Conservation (phyloP, 2,113 vertebrate genomes). For the Myotis davidii region DNA sequence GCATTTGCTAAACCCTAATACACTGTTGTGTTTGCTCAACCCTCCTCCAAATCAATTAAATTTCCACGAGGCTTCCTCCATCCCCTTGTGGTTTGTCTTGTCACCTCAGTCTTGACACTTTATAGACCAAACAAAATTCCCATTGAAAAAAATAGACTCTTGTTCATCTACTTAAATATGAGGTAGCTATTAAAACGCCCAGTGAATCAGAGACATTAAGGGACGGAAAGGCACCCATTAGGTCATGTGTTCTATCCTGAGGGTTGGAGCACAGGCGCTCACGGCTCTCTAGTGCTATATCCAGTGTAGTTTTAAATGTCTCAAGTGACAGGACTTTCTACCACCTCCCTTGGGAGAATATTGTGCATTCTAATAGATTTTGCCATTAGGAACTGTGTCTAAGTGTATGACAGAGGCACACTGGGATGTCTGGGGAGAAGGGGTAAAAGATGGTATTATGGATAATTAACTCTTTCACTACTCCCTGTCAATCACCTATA, state of each 20-base stretch:
- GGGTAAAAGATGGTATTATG: not conserved
- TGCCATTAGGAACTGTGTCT: constrained; percentile 68
- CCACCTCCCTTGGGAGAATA: constrained; percentile 53
- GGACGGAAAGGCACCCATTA: constrained; percentile 71
- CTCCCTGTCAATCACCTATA: constrained; percentile 30
- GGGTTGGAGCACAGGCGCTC: constrained; percentile 51
- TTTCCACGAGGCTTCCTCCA: constrained; percentile 60
- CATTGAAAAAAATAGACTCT: constrained; percentile 71
- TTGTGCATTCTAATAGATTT: constrained; percentile 70
- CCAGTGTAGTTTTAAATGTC: constrained; percentile 67
- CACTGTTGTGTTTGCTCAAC: constrained; percentile 73
- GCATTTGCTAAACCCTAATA: constrained; percentile 76
- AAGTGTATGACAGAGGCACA: constrained; percentile 44
- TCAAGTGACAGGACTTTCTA: constrained; percentile 71
- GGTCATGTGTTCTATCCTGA: constrained; percentile 66
- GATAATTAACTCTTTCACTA: constrained; percentile 65
- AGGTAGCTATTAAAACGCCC: constrained; percentile 71
- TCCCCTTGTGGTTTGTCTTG: constrained; percentile 69
- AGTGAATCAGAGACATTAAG: constrained; percentile 67
- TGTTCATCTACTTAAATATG: constrained; percentile 77
- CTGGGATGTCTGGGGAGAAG: not conserved
- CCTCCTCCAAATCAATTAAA: constrained; percentile 75
- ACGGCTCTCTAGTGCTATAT: constrained; percentile 51
- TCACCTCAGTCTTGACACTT: constrained; percentile 75
- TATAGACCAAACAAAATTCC: constrained; percentile 73